Percentiles rank a stretch among this genome's conserved stretches.
phyloP scores from a whole-genome alignment of 1,140 invertebrate genomes.

The Scylla paramamosain region DNA sequence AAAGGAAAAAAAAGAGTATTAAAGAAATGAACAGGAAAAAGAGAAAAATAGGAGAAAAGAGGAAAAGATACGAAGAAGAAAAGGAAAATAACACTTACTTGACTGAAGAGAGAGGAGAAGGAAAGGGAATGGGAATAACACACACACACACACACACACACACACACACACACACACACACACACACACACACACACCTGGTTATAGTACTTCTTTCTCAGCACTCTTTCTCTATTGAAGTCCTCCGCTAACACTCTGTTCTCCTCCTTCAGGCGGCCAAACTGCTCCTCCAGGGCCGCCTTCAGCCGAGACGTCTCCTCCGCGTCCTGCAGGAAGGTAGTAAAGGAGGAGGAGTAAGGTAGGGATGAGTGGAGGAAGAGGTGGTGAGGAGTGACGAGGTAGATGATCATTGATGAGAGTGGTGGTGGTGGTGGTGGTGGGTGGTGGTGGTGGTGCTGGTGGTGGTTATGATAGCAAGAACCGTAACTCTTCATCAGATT shows the following conservation, averaged over 20 bases:
- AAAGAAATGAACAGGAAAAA: neutral
- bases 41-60: too few species aligned
- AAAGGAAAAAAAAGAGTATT: neutral
- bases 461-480: too few species aligned
- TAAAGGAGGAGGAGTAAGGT: neutral
- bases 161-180: too few species aligned
- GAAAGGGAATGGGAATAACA: neutral
- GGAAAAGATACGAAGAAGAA: too few species aligned
- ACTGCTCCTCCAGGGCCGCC: slow-evolving; percentile 52
- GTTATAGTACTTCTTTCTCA: slow-evolving; percentile 83
- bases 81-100: too few species aligned
- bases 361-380: too few species aligned
- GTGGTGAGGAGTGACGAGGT: neutral
- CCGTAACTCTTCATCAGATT: too few species aligned
- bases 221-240: slow-evolving; percentile 81
- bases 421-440: neutral
- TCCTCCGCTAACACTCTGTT: slow-evolving; percentile 81
- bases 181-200: slow-evolving; percentile 60
- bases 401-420: neutral
- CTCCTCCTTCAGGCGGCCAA: slow-evolving; percentile 78
- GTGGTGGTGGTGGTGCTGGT: neutral
- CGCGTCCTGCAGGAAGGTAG: slow-evolving; percentile 43
- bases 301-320: slow-evolving; percentile 55
- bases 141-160: too few species aligned
- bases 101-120: neutral